These are phyloP conservation scores for Melanostoma mellinum DNA, from an alignment of 2,888 invertebrate genomes.

Conservation along the genomic window DNA sequence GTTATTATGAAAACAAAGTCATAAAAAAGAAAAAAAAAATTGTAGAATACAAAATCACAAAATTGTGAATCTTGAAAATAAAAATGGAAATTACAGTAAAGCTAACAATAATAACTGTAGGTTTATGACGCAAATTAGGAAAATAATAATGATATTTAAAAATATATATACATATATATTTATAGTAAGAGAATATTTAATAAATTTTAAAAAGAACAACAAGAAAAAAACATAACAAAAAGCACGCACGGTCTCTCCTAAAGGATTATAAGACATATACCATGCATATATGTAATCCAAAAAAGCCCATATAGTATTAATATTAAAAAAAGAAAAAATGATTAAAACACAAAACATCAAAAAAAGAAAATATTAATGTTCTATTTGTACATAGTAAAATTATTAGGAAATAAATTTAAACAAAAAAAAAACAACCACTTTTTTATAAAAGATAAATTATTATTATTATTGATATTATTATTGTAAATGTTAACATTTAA, in stretches of 20 bases:
- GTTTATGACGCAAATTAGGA: constrained; percentile 63
- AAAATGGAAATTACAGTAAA: constrained; percentile 57
- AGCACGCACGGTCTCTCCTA: constrained; percentile 74
- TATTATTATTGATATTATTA: constrained; percentile 37
- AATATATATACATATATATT: constrained; percentile 68
- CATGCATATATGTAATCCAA: constrained; percentile 72
- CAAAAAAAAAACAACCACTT: constrained; percentile 58
- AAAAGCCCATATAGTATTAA: constrained; percentile 68
- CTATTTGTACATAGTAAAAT: constrained; percentile 74
- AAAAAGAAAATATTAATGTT: constrained; percentile 45
- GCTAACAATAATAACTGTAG: constrained; percentile 71
- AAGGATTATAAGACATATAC: constrained; percentile 68
- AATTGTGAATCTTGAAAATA: constrained; percentile 56
- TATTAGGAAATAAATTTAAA: constrained; percentile 73
- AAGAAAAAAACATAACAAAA: constrained; percentile 64
- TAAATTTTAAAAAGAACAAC: constrained; percentile 44
- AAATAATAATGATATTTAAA: constrained; percentile 59
- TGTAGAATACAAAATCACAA: constrained; percentile 64
- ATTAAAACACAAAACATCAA: constrained; percentile 45
- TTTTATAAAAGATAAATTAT: constrained; percentile 39
- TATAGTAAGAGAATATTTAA: constrained; percentile 61
- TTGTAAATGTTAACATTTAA: constrained; percentile 70
- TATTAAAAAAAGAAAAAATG: constrained; percentile 43
- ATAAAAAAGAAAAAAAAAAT: constrained; percentile 36
- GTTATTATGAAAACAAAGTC: constrained; percentile 29